Evolutionary conservation across 1,140 invertebrate genomes (phyloP), one percentile per base, ranked within the genome.

Genomic region (Cydia amplana): DNA sequence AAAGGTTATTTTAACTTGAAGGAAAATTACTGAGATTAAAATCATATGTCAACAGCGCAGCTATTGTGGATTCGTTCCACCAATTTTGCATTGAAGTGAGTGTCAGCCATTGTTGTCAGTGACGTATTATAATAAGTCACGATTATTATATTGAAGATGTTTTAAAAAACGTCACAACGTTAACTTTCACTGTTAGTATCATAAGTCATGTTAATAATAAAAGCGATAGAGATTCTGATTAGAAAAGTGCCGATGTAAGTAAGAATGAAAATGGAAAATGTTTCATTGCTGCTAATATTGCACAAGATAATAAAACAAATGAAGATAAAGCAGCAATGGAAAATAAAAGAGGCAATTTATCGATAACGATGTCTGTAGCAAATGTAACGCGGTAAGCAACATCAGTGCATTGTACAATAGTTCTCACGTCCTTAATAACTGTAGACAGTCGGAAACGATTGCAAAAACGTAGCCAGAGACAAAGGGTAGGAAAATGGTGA

Each of bases 351-450:
- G 74, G 70, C 64, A 79, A 64, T 72, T 20, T 79, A 79, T 80
- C 78, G 74, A 79, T 77, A 73, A 36, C 77, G 63, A 77, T 78
- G 78, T 82, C 67, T 76, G 82, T 78, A 78, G 74, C 75, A 84
- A 86, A 83, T 82, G 81, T 83, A 86, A 79, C 79, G 76, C 76
- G 51, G 80, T 81, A 79, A 80, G 77, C 75, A 78, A 78, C 74
- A 72, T 20, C 77, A 49, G 77, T 18, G 76, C 74, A 76, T 77
- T 80, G 75, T 80, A 76, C 76, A 75, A 67, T 73, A 74, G 40
- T 90, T 88, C 88, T 82, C 88, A 90, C 88, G 86, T 90, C 81
- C 85, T 79, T 87, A 88, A 88, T 90, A 87, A 85, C 80, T 79
- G 82, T 83, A 80, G 79, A 79, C 82, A 82, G 83, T 87, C 83